These are phyloP conservation scores for Pilophorus perplexus DNA, from an alignment of 2,888 invertebrate species.

Conservation along the genomic window DNA sequence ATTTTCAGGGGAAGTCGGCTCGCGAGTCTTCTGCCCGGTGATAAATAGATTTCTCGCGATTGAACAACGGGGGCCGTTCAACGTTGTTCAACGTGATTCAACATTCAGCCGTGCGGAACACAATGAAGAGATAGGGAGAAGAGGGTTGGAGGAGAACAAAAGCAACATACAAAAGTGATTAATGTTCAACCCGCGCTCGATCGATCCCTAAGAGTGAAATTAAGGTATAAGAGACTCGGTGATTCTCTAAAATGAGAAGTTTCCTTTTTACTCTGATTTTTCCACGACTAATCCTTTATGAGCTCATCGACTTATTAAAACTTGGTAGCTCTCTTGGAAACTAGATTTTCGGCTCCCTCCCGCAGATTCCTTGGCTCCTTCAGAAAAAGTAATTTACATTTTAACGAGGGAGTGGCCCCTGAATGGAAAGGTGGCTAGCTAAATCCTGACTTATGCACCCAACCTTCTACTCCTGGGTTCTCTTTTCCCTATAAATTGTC, in stretches of 20 bases:
- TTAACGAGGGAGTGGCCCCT: slow-evolving; percentile 41
- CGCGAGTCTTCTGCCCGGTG: slow-evolving; percentile 16
- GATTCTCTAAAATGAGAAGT: no score
- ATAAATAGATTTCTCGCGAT: slow-evolving; percentile 26
- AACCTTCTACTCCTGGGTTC: slow-evolving; percentile 6
- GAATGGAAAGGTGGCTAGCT: slow-evolving; percentile 35
- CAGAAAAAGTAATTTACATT: slow-evolving; percentile 42
- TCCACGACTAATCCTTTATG: no score
- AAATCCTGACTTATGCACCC: slow-evolving; percentile 42
- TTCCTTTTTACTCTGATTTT: no score
- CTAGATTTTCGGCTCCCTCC: no score
- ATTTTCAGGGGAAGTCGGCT: slow-evolving; percentile 26
- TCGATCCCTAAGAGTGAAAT: slow-evolving; percentile 1
- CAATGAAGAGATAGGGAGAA: slow-evolving; percentile 24
- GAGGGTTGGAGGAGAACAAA: slow-evolving; percentile 8
- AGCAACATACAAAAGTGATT: slow-evolving; percentile 5
- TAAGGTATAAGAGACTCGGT: no score
- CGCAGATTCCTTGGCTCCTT: no score
- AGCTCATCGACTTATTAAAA: no score
- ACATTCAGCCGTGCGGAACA: slow-evolving; percentile 10
- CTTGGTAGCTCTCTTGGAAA: no score
- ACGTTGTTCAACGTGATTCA: slow-evolving; percentile 26
- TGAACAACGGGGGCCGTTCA: slow-evolving; percentile 22
- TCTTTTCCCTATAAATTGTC: slow-evolving; percentile 33
- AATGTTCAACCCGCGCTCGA: neutral